Evolutionary conservation across 1,140 invertebrate species (phyloP).

Genomic region (Homalodisca vitripennis): DNA sequence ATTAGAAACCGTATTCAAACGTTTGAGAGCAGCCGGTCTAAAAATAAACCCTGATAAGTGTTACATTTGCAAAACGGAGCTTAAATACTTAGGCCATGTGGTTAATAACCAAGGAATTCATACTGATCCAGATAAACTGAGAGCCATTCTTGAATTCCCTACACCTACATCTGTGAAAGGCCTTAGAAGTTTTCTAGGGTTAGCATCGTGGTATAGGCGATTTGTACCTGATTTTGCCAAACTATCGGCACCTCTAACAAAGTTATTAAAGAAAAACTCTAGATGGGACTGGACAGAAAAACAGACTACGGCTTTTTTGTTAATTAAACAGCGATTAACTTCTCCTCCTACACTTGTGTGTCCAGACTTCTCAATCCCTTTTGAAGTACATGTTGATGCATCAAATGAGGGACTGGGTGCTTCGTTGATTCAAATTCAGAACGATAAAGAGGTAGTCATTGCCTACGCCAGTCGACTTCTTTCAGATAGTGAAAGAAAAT

Average conservation of each 20-base stretch:
- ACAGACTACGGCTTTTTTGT: constrained; percentile 32
- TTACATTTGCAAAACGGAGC: constrained; percentile 41
- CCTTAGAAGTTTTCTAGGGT: constrained; percentile 41
- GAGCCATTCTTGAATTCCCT: constrained; percentile 43
- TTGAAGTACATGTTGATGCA: constrained; percentile 42
- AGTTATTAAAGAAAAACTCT: constrained; percentile 41
- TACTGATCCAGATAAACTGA: constrained; percentile 45
- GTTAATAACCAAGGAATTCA: constrained; percentile 44
- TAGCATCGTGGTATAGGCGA: constrained; percentile 44
- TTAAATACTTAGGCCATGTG: constrained; percentile 46
- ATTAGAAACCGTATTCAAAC: constrained; percentile 38
- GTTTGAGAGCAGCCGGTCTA: constrained; percentile 40
- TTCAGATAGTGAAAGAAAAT: constrained; percentile 45
- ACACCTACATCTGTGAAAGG: constrained; percentile 37
- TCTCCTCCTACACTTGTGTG: constrained; percentile 38
- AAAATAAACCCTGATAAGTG: constrained; percentile 45
- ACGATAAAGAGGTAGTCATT: constrained; percentile 41
- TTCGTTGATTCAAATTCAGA: constrained; percentile 40
- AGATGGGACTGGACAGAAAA: constrained; percentile 31
- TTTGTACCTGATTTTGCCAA: constrained; percentile 47
- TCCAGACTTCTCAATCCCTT: constrained; percentile 41
- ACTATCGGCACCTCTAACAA: constrained; percentile 42
- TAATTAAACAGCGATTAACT: constrained; percentile 39
- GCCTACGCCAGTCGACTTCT: constrained; percentile 45
- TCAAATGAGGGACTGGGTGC: constrained; percentile 43